A percentile compares a stretch with the other conserved stretches of the same genome.
These are phyloP conservation scores for Nyctibius grandis DNA, from an alignment of 2,797 vertebrate species.

Conservation along the genomic window DNA sequence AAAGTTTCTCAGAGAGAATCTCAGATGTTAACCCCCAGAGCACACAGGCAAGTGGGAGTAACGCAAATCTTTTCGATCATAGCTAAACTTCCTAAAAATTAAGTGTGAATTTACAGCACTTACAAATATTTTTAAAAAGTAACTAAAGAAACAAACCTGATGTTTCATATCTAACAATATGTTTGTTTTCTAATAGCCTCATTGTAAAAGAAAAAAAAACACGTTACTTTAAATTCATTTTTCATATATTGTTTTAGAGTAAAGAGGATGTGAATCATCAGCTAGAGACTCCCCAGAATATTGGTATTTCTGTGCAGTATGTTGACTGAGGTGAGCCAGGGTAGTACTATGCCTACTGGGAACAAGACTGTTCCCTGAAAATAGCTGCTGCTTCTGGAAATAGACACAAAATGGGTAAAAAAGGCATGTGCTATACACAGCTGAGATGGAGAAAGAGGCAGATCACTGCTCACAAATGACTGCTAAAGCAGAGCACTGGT, in stretches of 20 bases:
- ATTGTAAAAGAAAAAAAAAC: neutral
- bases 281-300: neutral
- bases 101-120: neutral
- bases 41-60: neutral
- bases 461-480: neutral
- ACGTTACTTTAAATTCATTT: neutral
- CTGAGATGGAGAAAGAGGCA: neutral
- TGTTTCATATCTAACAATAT: neutral
- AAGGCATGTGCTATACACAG: neutral
- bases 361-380: neutral
- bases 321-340: neutral
- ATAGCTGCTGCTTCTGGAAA: neutral
- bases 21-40: neutral
- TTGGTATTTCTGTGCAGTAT: neutral
- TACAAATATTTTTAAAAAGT: neutral
- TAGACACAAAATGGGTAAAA: neutral
- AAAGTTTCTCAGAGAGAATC: neutral
- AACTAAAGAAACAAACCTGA: neutral
- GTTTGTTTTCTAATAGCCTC: neutral
- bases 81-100: neutral
- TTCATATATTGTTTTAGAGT: neutral
- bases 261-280: neutral
- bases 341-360: neutral
- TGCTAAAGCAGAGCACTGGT: neutral
- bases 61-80: neutral